Evolutionary conservation across 2,113 vertebrate genomes (phyloP).

Genomic region (Lichenostomus cassidix): DNA sequence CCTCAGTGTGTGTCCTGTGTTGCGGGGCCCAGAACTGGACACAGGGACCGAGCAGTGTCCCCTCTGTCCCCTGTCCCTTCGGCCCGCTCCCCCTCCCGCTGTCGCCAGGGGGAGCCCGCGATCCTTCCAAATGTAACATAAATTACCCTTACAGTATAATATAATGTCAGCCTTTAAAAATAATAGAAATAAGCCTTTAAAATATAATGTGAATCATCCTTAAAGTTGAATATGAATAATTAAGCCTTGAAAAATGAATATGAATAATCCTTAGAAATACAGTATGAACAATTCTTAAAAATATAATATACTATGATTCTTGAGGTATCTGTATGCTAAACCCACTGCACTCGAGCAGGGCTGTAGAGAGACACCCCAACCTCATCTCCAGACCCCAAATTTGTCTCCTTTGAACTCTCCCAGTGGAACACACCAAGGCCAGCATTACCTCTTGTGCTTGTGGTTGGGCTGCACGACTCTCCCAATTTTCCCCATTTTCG

Average conservation of each 20-base stretch:
- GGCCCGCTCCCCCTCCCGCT: not conserved
- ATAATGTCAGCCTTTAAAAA: not conserved
- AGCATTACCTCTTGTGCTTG: constrained; percentile 80
- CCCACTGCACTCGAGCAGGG: not conserved
- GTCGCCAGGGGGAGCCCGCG: not conserved
- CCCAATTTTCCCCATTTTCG: constrained; percentile 89
- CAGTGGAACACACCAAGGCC: not conserved
- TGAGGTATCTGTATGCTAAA: not conserved
- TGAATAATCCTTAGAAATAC: not conserved
- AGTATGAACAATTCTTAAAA: not conserved
- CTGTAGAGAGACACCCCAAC: not conserved
- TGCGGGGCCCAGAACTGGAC: too few species aligned
- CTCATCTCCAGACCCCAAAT: not conserved
- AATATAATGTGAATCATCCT: accelerated
- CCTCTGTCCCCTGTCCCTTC: not conserved
- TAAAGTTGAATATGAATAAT: not conserved
- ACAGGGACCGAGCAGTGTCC: not conserved
- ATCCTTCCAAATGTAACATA: accelerated
- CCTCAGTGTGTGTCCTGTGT: not conserved
- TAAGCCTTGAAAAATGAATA: not conserved
- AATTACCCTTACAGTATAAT: not conserved
- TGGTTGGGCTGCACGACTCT: constrained; percentile 81
- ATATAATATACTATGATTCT: accelerated
- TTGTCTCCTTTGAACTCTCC: not conserved
- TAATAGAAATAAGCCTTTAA: accelerated